Conservation (phyloP, 2,888 invertebrate species). For the Calliphora vomitoria region DNA sequence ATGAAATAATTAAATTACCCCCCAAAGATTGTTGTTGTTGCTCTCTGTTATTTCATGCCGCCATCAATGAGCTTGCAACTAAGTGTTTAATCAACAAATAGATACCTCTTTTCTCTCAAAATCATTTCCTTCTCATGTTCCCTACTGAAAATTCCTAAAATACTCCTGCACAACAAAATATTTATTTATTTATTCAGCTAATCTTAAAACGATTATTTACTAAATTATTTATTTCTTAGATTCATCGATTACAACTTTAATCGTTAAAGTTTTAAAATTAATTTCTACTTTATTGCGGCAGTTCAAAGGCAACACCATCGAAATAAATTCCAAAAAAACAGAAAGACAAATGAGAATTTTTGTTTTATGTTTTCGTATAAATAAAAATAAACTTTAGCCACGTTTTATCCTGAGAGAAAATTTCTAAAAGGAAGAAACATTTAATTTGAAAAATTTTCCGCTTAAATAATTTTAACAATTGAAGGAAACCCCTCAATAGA, state of each 20-base stretch:
- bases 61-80: too few relatives aligned
- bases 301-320: neutral
- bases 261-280: slow-evolving; percentile 12
- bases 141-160: too few relatives aligned
- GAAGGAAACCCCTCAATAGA: neutral
- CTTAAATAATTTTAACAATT: slow-evolving; percentile 45
- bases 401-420: neutral
- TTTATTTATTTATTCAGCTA: too few relatives aligned
- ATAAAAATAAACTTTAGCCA: slow-evolving; percentile 32
- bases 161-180: too few relatives aligned
- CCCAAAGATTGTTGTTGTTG: too few relatives aligned
- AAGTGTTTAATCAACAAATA: neutral
- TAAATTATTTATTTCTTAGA: slow-evolving; percentile 11
- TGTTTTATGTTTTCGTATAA: neutral
- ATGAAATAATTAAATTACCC: too few relatives aligned
- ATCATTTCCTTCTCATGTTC: too few relatives aligned
- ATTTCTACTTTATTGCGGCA: neutral
- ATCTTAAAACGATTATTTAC: neutral
- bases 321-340: neutral
- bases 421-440: slow-evolving; percentile 9
- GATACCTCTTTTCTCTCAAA: too few relatives aligned
- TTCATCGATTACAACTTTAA: slow-evolving; percentile 15
- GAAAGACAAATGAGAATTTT: neutral
- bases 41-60: too few relatives aligned
- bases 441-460: slow-evolving; percentile 30